Evolutionary conservation across 2,113 vertebrate genomes (phyloP), one percentile per base, ranked within the genome.

Genomic region (Hemibagrus wyckioides): DNA sequence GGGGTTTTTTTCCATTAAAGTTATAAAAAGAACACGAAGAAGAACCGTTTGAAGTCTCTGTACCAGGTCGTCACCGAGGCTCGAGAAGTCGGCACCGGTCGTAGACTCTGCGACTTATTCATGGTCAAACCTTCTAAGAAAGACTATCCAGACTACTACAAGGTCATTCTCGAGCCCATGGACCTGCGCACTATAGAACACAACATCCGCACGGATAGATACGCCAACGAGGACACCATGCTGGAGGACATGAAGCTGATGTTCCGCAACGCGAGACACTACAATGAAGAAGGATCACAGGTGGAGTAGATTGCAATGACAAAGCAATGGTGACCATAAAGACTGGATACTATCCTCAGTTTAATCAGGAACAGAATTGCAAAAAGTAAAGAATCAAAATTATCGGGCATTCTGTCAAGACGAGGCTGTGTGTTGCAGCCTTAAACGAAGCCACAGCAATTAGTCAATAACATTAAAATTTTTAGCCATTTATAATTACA

Each of bases 91-190:
- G 93, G 94, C 86, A 96, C 96, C 0, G 97, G 97, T 84, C 96
- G 98, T 79, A 94, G 98, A 71, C 96, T 99, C 85, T 99, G 97
- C 86, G 98, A 99, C 65, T 95, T 99, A 0, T 99, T 99, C 92
- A 99, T 98, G 97, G 96, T 99, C 89, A 99, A 99, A 83, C 98
- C 98, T 80, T 99, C 98, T 28, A 99, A 99, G 94, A 99, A 99
- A 92, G 98, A 99, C 93, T 99, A 99, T 88, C 97, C 98, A 23
- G 98, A 99, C 93, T 99, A 99, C 90, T 99, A 99, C 90, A 99
- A 99, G 94, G 97, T 99, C 85, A 99, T 99, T 90, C 93, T 99
- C 93, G 98, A 99, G 88, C 98, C 98, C 30, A 97, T 99, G 97
- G 98, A 99, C 94, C 93, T 99, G 92, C 97, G 97, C 93, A 99